phyloP scores from a whole-genome alignment of 2,797 vertebrate genomes.

The Oryzias sinensis region DNA sequence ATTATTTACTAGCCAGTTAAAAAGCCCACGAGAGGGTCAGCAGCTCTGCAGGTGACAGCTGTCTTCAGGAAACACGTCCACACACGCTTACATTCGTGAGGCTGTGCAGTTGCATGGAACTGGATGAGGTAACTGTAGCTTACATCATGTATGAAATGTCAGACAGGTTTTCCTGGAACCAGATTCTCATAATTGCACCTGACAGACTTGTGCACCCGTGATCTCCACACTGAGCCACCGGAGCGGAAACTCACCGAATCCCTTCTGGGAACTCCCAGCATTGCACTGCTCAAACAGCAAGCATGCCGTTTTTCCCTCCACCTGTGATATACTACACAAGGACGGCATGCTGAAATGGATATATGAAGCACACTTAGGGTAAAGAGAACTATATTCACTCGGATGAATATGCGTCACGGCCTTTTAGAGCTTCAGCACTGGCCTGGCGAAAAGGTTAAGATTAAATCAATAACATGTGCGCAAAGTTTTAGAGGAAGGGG shows the following conservation, averaged over 20 bases:
- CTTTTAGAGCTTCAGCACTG: slow-evolving; percentile 28
- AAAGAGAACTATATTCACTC: slow-evolving; percentile 56
- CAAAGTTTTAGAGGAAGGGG: slow-evolving; percentile 13
- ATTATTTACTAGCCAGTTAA: slow-evolving; percentile 40
- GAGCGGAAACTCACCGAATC: slow-evolving; percentile 65
- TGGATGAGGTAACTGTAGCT: slow-evolving; percentile 69
- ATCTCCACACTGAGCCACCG: slow-evolving; percentile 55
- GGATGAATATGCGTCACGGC: slow-evolving; percentile 59
- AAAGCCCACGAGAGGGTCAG: slow-evolving; percentile 43
- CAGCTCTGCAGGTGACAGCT: slow-evolving; percentile 17
- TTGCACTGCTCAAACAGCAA: slow-evolving; percentile 49
- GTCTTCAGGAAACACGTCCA: slow-evolving; percentile 19
- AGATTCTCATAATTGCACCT: slow-evolving; percentile 68
- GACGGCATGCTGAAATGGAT: slow-evolving; percentile 60
- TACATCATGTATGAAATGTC: slow-evolving; percentile 70
- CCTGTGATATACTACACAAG: slow-evolving; percentile 66
- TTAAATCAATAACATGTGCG: slow-evolving; percentile 53
- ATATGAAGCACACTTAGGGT: slow-evolving; percentile 48
- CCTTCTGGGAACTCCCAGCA: slow-evolving; percentile 60
- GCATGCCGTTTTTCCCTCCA: slow-evolving; percentile 44
- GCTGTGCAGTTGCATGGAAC: slow-evolving; percentile 26
- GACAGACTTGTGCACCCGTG: slow-evolving; percentile 74
- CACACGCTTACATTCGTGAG: slow-evolving; percentile 25
- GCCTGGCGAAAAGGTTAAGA: slow-evolving; percentile 38
- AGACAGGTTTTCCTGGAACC: slow-evolving; percentile 70